phyloP scores from a whole-genome alignment of 1,140 invertebrate genomes.

The Orussus abietinus region DNA sequence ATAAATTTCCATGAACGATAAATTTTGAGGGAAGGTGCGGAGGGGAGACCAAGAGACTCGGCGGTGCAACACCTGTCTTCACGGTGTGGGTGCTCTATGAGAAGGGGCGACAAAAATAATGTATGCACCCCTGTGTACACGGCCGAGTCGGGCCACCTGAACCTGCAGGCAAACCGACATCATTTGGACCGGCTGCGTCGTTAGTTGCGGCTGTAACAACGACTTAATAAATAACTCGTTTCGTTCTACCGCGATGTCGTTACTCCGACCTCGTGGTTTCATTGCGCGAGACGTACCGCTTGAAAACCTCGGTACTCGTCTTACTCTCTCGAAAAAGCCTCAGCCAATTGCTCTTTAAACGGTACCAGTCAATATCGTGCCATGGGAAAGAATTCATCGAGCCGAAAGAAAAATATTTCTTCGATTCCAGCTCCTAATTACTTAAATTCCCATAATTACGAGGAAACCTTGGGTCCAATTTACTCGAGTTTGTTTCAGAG shows the following conservation, averaged over 20 bases:
- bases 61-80: conserved; percentile 36
- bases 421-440: too few species aligned
- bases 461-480: too few species aligned
- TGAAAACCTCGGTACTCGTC: too few species aligned
- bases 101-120: conserved; percentile 36
- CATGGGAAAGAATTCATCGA: too few species aligned
- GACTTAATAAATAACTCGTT: conserved; percentile 25
- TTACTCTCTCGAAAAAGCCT: too few species aligned
- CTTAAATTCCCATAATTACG: not conserved
- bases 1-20: conserved; percentile 19
- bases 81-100: conserved; percentile 32
- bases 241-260: conserved; percentile 20
- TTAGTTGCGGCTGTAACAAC: conserved; percentile 17
- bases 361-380: too few species aligned
- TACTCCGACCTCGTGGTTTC: too few species aligned
- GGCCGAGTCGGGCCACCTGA: conserved; percentile 30
- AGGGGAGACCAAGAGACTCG: conserved; percentile 10
- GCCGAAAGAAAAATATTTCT: too few species aligned
- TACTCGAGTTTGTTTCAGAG: too few species aligned
- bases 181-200: conserved; percentile 32
- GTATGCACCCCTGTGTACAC: conserved; percentile 41
- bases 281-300: too few species aligned
- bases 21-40: conserved; percentile 13
- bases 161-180: conserved; percentile 27
- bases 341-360: too few species aligned